phyloP scores from a whole-genome alignment of 1,140 invertebrate genomes.

The Atta cephalotes region DNA sequence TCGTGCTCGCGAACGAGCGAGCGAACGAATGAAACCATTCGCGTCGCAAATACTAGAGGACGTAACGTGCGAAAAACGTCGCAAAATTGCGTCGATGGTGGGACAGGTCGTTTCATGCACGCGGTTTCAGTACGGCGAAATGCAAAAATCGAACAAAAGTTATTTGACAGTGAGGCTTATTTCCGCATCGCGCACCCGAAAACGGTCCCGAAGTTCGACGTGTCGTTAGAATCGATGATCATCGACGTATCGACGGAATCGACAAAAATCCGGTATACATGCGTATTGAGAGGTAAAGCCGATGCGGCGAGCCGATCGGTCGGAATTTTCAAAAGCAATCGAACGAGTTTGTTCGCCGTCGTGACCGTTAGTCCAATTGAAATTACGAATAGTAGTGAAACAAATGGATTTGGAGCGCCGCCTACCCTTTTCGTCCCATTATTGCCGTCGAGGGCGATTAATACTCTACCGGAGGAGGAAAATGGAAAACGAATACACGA shows the following conservation, averaged over 20 bases:
- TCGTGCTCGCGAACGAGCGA: neutral
- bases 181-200: slow-evolving; percentile 31
- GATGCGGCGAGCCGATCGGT: slow-evolving; percentile 23
- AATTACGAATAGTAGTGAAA: slow-evolving; percentile 32
- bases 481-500: slow-evolving; percentile 27
- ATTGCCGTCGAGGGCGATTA: slow-evolving; percentile 40
- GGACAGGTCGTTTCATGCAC: slow-evolving; percentile 22
- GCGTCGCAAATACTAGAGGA: neutral
- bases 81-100: slow-evolving; percentile 26
- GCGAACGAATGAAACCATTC: neutral
- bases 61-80: slow-evolving; percentile 34
- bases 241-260: slow-evolving; percentile 23
- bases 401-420: slow-evolving; percentile 22
- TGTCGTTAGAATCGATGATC: slow-evolving; percentile 42
- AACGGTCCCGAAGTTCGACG: neutral
- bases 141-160: slow-evolving; percentile 59
- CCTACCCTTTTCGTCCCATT: slow-evolving; percentile 34
- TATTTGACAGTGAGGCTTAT: slow-evolving; percentile 36
- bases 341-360: slow-evolving; percentile 24
- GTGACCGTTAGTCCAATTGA: slow-evolving; percentile 42
- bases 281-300: slow-evolving; percentile 16
- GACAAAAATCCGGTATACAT: neutral
- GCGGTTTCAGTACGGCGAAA: slow-evolving; percentile 25
- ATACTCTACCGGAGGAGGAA: slow-evolving; percentile 4
- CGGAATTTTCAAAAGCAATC: slow-evolving; percentile 55